These are phyloP conservation scores for Drosophila quinaria DNA, from an alignment of 2,888 invertebrate genomes.

Conservation along the genomic window DNA sequence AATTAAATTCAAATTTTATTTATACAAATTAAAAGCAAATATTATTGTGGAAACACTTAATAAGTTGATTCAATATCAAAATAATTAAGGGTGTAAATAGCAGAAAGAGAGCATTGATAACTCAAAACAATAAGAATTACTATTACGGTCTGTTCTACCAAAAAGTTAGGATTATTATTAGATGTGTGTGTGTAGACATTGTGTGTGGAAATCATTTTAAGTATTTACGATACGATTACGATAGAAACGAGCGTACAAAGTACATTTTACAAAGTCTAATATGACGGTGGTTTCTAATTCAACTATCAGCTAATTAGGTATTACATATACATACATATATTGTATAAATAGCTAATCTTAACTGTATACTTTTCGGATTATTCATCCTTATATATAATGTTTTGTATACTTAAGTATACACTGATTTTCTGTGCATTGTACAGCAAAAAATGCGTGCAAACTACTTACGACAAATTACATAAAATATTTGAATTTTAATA, in stretches of 20 bases:
- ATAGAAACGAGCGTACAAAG: constrained; percentile 56
- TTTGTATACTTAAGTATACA: constrained; percentile 15
- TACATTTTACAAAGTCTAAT: constrained; percentile 76
- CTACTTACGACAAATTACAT: constrained; percentile 59
- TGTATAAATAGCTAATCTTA: constrained; percentile 34
- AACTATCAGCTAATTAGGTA: constrained; percentile 69
- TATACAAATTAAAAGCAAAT: constrained; percentile 13
- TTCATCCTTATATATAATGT: background rate
- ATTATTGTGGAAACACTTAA: constrained; percentile 3
- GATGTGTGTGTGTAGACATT: constrained; percentile 35
- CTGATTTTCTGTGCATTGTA: constrained; percentile 59
- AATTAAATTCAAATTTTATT: constrained; percentile 22
- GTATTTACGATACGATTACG: constrained; percentile 32
- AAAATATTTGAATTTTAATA: constrained; percentile 20
- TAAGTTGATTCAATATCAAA: background rate
- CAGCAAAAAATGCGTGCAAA: constrained; percentile 67
- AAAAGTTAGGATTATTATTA: constrained; percentile 3
- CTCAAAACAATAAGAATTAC: constrained; percentile 1
- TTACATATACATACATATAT: constrained; percentile 15
- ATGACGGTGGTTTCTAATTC: constrained; percentile 81
- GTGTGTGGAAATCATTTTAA: constrained; percentile 44
- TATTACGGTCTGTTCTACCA: constrained; percentile 29
- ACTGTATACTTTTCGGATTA: constrained; percentile 19
- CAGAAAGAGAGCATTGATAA: constrained; percentile 11
- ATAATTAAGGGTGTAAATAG: constrained; percentile 11